Evolutionary conservation across 1,140 invertebrate species (phyloP).

Genomic region (Ylistrum balloti): DNA sequence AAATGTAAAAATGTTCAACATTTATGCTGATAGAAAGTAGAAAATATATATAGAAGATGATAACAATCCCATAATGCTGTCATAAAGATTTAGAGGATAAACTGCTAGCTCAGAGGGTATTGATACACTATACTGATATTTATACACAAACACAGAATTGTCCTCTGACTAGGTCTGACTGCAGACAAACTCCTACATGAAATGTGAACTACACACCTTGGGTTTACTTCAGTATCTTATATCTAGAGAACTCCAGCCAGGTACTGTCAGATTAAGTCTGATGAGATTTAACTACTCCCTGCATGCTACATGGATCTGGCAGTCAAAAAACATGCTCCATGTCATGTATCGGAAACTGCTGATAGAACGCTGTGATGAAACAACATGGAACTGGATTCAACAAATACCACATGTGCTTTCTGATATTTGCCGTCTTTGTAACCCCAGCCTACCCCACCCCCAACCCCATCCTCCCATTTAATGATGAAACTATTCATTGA

Average conservation of each 20-base stretch:
- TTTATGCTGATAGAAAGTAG: too few relatives aligned
- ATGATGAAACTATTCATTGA: not conserved
- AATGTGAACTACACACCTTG: not conserved
- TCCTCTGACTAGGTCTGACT: too few relatives aligned
- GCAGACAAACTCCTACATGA: too few relatives aligned
- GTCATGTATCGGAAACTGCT: not conserved
- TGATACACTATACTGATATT: too few relatives aligned
- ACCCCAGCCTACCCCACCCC: too few relatives aligned
- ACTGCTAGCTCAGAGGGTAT: too few relatives aligned
- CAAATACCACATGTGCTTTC: not conserved
- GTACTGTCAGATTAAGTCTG: not conserved
- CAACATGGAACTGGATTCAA: not conserved
- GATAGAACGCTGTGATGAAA: not conserved
- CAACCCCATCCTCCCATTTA: not conserved
- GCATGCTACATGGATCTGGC: not conserved
- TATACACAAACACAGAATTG: too few relatives aligned
- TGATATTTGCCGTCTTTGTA: not conserved
- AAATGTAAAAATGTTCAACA: not conserved
- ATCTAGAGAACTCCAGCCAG: not conserved
- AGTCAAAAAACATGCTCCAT: conserved; percentile 11
- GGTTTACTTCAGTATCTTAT: not conserved
- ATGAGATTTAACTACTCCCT: not conserved
- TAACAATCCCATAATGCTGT: too few relatives aligned
- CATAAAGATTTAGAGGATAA: too few relatives aligned
- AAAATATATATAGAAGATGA: too few relatives aligned